Evolutionary conservation across 2,888 invertebrate genomes (phyloP).

Genomic region (Tiliacea aurago): DNA sequence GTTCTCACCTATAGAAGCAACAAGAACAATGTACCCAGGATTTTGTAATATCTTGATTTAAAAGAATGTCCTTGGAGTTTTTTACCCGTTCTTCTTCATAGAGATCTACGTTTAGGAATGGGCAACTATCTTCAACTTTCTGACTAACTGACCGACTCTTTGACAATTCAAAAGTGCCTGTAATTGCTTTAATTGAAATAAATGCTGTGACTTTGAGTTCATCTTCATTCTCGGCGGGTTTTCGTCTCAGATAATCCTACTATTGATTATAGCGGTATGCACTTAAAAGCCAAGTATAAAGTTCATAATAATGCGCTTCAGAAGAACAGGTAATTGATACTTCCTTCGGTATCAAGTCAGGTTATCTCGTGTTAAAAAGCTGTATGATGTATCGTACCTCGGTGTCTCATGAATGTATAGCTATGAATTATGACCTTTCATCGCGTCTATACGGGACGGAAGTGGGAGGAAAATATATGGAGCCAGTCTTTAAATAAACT

Average conservation of each 20-base stretch:
- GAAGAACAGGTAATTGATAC: conserved; percentile 32
- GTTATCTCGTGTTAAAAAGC: conserved; percentile 1
- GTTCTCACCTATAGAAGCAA: too few relatives aligned
- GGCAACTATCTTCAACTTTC: too few relatives aligned
- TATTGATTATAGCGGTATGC: conserved; percentile 70
- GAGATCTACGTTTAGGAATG: too few relatives aligned
- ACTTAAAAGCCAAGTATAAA: conserved; percentile 11
- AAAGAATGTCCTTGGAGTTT: too few relatives aligned
- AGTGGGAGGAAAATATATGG: not conserved
- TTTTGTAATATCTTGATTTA: too few relatives aligned
- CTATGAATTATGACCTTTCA: not conserved
- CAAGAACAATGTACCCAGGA: too few relatives aligned
- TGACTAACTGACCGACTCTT: too few relatives aligned
- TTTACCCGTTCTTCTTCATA: too few relatives aligned
- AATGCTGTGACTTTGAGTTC: too few relatives aligned
- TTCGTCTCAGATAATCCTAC: conserved; percentile 50
- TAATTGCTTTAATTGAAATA: too few relatives aligned
- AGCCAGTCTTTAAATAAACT: not conserved
- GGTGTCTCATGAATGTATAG: not conserved
- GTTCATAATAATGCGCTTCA: conserved; percentile 19
- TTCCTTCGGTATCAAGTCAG: conserved; percentile 11
- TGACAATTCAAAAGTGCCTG: too few relatives aligned
- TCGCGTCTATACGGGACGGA: not conserved
- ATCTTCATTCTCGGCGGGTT: conserved; percentile 23
- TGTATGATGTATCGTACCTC: conserved; percentile 3